phyloP scores from a whole-genome alignment of 2,113 vertebrate species.

The Aphyosemion australe region DNA sequence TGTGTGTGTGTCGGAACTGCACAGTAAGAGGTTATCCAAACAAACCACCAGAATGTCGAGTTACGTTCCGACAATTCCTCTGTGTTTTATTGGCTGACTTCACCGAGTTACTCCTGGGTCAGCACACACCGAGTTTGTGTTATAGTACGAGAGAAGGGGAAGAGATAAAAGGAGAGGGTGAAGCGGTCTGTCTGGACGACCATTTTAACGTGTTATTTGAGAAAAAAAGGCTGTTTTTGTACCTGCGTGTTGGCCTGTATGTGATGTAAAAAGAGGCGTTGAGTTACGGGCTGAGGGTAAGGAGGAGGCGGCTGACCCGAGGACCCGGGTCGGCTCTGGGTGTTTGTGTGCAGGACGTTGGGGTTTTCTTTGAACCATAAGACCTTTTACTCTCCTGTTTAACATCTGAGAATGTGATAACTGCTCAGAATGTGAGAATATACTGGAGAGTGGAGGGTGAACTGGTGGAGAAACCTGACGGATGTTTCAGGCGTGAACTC shows the following conservation, averaged over 20 bases:
- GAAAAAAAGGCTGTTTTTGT: conserved; percentile 30
- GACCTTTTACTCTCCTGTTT: conserved; percentile 46
- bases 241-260: conserved; percentile 33
- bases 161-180: not conserved
- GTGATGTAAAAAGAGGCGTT: conserved; percentile 65
- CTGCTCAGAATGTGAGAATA: conserved; percentile 68
- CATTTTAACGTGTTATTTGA: conserved; percentile 22
- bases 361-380: conserved; percentile 50
- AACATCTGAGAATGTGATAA: conserved; percentile 72
- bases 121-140: conserved; percentile 43
- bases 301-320: conserved; percentile 48
- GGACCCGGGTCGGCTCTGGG: conserved; percentile 51
- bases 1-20: conserved; percentile 34
- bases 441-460: conserved; percentile 50
- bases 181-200: conserved; percentile 17
- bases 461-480: conserved; percentile 43
- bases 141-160: conserved; percentile 3
- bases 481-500: conserved; percentile 36
- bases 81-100: conserved; percentile 82
- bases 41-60: conserved; percentile 84
- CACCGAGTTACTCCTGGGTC: conserved; percentile 78
- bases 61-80: conserved; percentile 82
- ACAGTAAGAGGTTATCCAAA: conserved; percentile 81
- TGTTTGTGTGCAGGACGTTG: conserved; percentile 30
- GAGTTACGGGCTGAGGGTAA: conserved; percentile 64